Base-by-base conservation (phyloP, 2,888 invertebrate species). In the Diaperis boleti region DNA sequence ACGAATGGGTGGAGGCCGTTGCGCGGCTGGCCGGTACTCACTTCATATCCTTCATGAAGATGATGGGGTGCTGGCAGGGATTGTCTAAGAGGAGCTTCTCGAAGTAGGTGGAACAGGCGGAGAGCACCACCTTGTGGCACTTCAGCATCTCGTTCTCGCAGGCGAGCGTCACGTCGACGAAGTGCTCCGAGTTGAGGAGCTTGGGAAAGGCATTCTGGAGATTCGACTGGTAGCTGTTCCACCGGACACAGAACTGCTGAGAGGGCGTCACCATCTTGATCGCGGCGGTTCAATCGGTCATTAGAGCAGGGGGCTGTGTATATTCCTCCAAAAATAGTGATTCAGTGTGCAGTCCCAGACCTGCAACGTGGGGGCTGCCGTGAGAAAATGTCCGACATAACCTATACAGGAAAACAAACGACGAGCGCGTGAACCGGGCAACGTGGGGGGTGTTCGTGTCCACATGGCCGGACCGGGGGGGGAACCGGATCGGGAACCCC, bases 81-180 rank as follows among this genome's bases (percentile, higher is more conserved):
- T 93, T 93, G 80, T 92, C 91, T 7, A 92, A 86, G 26, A 94
- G 82, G 49, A 94, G 83, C 59, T 90, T 85, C 79, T 94, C 93
- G 68, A 94, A 89, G 80, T 93, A 94, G 1, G 92, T 90, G 26
- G 92, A 92, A 82, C 94, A 94, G 0, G 94, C 92, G 0, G 93
- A 92, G 62, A 94, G 80, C 20, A 94, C 92, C 66, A 94, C 86
- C 74, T 94, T 93, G 85, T 95, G 95, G 78, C 95, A 95, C 70
- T 94, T 90, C 69, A 92, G 83, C 80, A 92, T 92, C 29, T 91
- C 88, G 0, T 92, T 93, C 80, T 95, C 95, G 77, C 94, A 94
- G 1, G 94, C 94, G 50, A 95, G 81, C 0, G 95, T 95, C 45
- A 94, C 94, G 81, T 95, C 95, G 0, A 94, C 93, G 77, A 95